Percentiles rank a stretch among this genome's conserved stretches.
phyloP scores from a whole-genome alignment of 2,888 invertebrate genomes.

The Allophyes oxyacanthae region DNA sequence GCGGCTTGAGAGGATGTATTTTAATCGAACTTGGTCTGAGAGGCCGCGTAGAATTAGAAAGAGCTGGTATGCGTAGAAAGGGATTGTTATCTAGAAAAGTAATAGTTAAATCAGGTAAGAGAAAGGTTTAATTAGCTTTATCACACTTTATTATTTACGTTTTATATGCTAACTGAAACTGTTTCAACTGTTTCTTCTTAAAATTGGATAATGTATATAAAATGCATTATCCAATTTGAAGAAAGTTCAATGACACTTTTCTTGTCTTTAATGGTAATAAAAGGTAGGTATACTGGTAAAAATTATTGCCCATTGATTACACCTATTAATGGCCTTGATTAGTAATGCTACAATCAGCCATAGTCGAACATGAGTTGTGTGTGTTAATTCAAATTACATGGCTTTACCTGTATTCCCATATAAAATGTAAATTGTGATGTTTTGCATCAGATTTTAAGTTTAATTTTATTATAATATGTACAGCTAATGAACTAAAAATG shows the following conservation, averaged over 20 bases:
- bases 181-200: not conserved
- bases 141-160: not conserved
- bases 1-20: conserved; percentile 99
- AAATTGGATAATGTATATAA: conserved; percentile 1
- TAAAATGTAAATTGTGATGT: not conserved
- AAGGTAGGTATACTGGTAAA: conserved; percentile 9
- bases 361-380: conserved; percentile 9
- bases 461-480: too few relatives aligned
- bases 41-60: conserved; percentile 98
- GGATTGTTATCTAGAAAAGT: conserved; percentile 96
- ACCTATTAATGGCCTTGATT: conserved; percentile 17
- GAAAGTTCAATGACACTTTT: conserved; percentile 12
- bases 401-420: not conserved
- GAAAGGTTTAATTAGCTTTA: conserved; percentile 33
- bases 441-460: too few relatives aligned
- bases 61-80: conserved; percentile 98
- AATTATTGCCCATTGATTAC: conserved; percentile 8
- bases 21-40: conserved; percentile 98
- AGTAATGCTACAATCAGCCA: conserved; percentile 21
- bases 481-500: too few relatives aligned
- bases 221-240: not conserved
- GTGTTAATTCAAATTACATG: conserved; percentile 20
- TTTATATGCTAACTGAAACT: not conserved
- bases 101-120: conserved; percentile 86
- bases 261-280: not conserved